Base-by-base conservation (phyloP, 2,888 invertebrate genomes). In the Synanthedon myopaeformis region DNA sequence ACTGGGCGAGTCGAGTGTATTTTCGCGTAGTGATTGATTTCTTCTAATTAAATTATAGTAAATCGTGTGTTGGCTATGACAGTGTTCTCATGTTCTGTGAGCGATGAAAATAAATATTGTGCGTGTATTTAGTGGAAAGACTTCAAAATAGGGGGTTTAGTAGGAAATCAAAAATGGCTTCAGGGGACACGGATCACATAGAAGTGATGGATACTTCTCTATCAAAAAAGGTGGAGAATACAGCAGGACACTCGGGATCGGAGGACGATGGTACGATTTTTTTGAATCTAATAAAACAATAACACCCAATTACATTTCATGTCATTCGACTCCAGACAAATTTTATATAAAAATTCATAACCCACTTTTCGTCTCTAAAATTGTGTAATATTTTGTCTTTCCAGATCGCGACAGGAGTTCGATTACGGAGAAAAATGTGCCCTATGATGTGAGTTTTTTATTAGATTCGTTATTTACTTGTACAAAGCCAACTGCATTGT, bases 161-260 rank as follows among this genome's bases (percentile, higher is more conserved):
- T 69, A 74, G 64, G 71, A 70, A 78, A 82, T 76, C 73, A 79
- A 87, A 87, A 82, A 94, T 94, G 94, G 94, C 94, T 90, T 93
- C 94, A 84, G 93, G 93, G 78, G 94, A 94, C 87, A 92, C 92
- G 77, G 93, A 94, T 89, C 91, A 91, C 79, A 94, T 94, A 76
- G 94, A 94, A 90, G 89, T 85, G 61, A 84, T 92, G 84, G 93
- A 93, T 83, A 90, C 90, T 77, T 90, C 90, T 72, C 86, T 89
- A 66, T 80, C 85, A 59, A 89, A 86, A 79, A 92, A 91, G 71
- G 89, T 90, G 70, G 89, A 89, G 71, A 89, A 84, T 57, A 70
- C 88, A 76, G 82, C 89, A 61, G 88, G 86, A 64, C 89, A 90
- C 63, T 89, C 91, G 59, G 90, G 89, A 63, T 87, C 90, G 64